A percentile compares a stretch with the other conserved stretches of the same genome.
phyloP scores from a whole-genome alignment of 2,888 invertebrate genomes.

The Clepsis dumicolana region DNA sequence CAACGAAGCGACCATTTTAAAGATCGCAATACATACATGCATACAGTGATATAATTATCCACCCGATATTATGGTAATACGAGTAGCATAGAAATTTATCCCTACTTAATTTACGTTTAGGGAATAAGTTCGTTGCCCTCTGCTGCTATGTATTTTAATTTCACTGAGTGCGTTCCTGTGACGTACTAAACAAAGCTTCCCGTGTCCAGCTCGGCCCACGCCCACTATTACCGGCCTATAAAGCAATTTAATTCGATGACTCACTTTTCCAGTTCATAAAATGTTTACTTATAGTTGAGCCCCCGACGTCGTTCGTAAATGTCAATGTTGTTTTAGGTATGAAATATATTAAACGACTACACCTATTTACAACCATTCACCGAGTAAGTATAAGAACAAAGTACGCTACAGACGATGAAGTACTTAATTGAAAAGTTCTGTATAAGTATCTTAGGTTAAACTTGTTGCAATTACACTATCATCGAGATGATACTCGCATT shows the following conservation, averaged over 20 bases:
- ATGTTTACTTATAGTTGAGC: slow-evolving; percentile 49
- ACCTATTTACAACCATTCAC: neutral
- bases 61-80: slow-evolving; percentile 2
- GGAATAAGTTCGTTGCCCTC: slow-evolving; percentile 37
- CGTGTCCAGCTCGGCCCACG: slow-evolving; percentile 76
- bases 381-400: neutral
- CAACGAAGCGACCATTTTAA: neutral
- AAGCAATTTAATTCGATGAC: slow-evolving; percentile 77
- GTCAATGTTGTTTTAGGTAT: slow-evolving; percentile 20
- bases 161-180: slow-evolving; percentile 80
- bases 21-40: neutral
- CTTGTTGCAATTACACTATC: slow-evolving; percentile 59
- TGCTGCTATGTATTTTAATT: slow-evolving; percentile 74
- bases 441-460: slow-evolving; percentile 53
- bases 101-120: slow-evolving; percentile 35
- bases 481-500: slow-evolving; percentile 54
- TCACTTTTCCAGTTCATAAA: slow-evolving; percentile 70
- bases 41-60: neutral
- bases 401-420: neutral
- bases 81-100: slow-evolving; percentile 22
- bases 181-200: slow-evolving; percentile 81
- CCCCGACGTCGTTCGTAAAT: slow-evolving; percentile 17
- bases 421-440: neutral
- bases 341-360: neutral
- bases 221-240: slow-evolving; percentile 68